Base-by-base conservation (phyloP, 2,113 vertebrate genomes). In the Anarrhichthys ocellatus region DNA sequence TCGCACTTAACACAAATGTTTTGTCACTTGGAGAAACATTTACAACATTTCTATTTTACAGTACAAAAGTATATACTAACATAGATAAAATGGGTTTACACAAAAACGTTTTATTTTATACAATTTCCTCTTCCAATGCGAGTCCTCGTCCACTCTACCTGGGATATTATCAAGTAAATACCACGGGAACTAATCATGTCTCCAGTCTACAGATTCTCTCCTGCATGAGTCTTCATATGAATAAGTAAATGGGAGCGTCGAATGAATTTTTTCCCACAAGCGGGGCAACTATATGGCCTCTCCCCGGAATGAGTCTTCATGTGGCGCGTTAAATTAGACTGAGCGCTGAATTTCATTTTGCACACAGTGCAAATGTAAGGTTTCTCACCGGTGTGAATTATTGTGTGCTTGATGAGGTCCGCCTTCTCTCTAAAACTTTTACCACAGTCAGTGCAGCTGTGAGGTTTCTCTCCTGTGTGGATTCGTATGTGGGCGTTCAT, bases 251-350 rank as follows among this genome's bases (percentile, higher is more conserved):
- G 88, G 2, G 81, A 87, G 22, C 79, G 78, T 4, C 84, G 75
- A 32, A 84, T 73, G 64, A 88, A 90, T 66, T 71, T 69, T 52
- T 90, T 90, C 14, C 77, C 78, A 81, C 86, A 90, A 1, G 29
- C 18, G 2, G 20, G 40, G 67, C 86, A 88, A 8, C 74, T 70
- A 9, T 79, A 88, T 0, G 83, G 88, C 81, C 74, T 85, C 15
- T 88, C 85, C 9, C 88, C 88, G 50, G 86, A 88, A 70, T 90
- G 85, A 46, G 83, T 88, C 78, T 86, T 90, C 77, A 81, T 81
- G 61, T 90, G 88, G 22, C 88, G 80, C 0, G 65, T 88, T 5
- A 90, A 68, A 73, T 88, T 90, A 3, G 85, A 88, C 71, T 83
- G 85, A 54, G 83, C 77, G 3, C 77, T 88, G 80, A 88, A 90